Evolutionary conservation across 2,888 invertebrate genomes (phyloP), one percentile per base, ranked within the genome.

Genomic region (Euphydryas editha): DNA sequence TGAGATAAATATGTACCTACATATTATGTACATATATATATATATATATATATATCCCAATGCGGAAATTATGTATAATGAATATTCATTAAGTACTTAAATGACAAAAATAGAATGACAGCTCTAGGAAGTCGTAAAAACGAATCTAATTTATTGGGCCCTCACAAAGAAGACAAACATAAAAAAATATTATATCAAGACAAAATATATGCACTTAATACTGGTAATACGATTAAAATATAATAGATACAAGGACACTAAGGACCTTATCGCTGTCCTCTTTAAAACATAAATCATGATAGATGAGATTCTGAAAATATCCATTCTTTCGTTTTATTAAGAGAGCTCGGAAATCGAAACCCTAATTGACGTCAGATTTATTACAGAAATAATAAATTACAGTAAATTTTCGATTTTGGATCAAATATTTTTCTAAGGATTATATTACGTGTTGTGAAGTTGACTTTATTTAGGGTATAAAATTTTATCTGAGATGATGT

Each of bases 321-420:
- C 15, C 73, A 67, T 63, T 73, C 65, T 67, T 68, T 66, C 60
- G 66, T 70, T 70, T 67, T 56, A 51, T 64, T 64, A 24, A 64
- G 51, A 44, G 64, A 37, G 4, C 59, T 17, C 46, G 21, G 54
- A 64, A 59, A 59, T 64, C 59, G 54, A 59, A 46, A 17, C 59
- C 54, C 36, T 54, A 59, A 59, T 64, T 64, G 59, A 51, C 51
- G 42, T 51, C 39, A 49, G 51, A 54, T 64, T 59, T 64, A 39
- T 37, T 18, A 59, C 20, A 51, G 51, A 44, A 21, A 63, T 51
- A 20, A 30, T 4, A 30, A 30, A 30, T 30, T 30, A 30, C 30
- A 30, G 30, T 2, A 8, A 30, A 8, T 5, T 30, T 30, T 30
- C 4, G 30, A 30, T 7, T 30, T 30, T 30, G 30, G 30, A 30